These are phyloP conservation scores for Takifugu bimaculatus DNA, from an alignment of 2,113 vertebrate species.

Conservation along the genomic window DNA sequence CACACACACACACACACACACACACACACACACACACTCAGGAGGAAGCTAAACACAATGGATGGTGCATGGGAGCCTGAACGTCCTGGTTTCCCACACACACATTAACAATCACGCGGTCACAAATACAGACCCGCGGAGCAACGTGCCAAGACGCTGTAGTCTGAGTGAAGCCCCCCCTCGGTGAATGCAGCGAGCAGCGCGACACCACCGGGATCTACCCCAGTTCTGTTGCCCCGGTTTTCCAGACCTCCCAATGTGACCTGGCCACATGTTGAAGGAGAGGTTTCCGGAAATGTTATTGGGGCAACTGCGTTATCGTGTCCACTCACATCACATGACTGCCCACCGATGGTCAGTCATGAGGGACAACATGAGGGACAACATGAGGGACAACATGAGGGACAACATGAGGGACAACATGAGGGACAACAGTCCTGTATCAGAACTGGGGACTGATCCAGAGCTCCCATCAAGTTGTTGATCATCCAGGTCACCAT, in stretches of 20 bases:
- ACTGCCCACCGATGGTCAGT: constrained; percentile 41
- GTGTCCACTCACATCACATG: constrained; percentile 56
- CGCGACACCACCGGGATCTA: constrained; percentile 8
- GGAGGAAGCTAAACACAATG: constrained; percentile 70
- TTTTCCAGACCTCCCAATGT: constrained; percentile 33
- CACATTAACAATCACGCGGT: constrained; percentile 12
- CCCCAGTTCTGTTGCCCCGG: constrained; percentile 19
- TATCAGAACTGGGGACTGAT: no score
- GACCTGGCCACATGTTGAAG: constrained; percentile 34
- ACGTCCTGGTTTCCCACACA: constrained; percentile 77
- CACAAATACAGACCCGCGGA: no score
- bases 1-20: constrained; percentile 4
- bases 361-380: constrained; percentile 18
- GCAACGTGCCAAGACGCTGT: constrained; percentile 22
- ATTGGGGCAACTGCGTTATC: constrained; percentile 48
- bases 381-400: no score
- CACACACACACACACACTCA: constrained; percentile 29
- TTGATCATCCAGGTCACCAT: no score
- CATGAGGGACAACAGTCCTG: no score
- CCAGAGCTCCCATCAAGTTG: no score
- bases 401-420: no score
- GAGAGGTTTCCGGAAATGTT: constrained; percentile 18
- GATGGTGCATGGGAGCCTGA: constrained; percentile 70
- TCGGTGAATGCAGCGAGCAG: constrained; percentile 11
- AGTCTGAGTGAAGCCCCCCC: constrained; percentile 16